Evolutionary conservation across 2,797 vertebrate genomes (phyloP).

Genomic region (Oophaga sylvatica): DNA sequence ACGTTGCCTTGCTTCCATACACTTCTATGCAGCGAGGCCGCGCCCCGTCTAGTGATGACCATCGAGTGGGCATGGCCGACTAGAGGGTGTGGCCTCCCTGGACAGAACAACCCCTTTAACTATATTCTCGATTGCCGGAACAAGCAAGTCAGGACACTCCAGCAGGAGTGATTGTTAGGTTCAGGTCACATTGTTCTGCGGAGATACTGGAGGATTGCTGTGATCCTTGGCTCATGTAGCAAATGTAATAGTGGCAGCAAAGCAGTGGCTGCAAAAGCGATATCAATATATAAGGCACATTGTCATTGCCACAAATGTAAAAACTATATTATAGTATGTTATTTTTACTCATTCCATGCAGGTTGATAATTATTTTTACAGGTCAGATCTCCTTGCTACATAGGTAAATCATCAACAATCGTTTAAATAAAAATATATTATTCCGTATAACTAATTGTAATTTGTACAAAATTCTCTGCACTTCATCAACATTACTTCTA

Average conservation of each 20-base stretch:
- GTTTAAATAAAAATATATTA: not conserved
- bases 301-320: not conserved
- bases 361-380: not conserved
- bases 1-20: too few species aligned
- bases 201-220: not conserved
- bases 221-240: too few species aligned
- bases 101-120: not conserved
- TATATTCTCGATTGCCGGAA: not conserved
- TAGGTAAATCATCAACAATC: not conserved
- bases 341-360: not conserved
- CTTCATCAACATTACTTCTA: not conserved
- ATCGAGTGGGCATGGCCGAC: too few species aligned
- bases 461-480: not conserved
- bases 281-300: too few species aligned
- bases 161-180: not conserved
- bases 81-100: too few species aligned
- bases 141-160: not conserved
- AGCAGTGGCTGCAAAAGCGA: too few species aligned
- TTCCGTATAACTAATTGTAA: not conserved
- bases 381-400: not conserved
- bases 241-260: too few species aligned
- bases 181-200: not conserved
- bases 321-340: not conserved
- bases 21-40: too few species aligned
- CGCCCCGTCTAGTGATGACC: too few species aligned